These are phyloP conservation scores for Tuta absoluta DNA, from an alignment of 2,888 invertebrate genomes.

Conservation along the genomic window DNA sequence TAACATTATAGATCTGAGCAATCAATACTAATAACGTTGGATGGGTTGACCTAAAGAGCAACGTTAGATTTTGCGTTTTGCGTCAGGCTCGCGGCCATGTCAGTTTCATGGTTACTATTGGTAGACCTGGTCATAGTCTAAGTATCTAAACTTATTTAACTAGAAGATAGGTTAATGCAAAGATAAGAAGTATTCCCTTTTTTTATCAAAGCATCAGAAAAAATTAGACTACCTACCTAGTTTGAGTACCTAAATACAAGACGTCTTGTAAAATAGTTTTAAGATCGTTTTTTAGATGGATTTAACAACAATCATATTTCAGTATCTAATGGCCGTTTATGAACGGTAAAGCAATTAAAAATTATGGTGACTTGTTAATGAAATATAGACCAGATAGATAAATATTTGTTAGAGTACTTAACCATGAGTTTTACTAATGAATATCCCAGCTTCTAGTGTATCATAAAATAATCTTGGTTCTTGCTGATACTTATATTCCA, in stretches of 20 bases:
- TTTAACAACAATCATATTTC: background rate
- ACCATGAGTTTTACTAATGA: background rate
- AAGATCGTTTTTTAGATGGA: background rate
- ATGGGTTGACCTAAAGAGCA: background rate
- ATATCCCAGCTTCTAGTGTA: conserved; percentile 1
- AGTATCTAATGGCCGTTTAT: conserved; percentile 1
- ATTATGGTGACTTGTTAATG: background rate
- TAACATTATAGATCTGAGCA: conserved; percentile 60
- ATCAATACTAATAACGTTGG: conserved; percentile 34
- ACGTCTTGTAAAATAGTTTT: background rate
- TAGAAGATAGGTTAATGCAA: background rate
- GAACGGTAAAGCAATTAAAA: conserved; percentile 23
- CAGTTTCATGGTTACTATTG: too few relatives aligned
- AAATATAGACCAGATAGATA: conserved; percentile 2
- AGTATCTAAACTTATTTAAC: background rate
- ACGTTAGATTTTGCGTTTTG: background rate
- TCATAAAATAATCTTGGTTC: too few relatives aligned
- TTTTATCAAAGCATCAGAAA: too few relatives aligned
- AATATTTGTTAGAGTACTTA: conserved; percentile 9
- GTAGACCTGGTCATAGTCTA: too few relatives aligned
- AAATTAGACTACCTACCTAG: background rate
- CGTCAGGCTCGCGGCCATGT: too few relatives aligned
- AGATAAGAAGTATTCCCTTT: too few relatives aligned
- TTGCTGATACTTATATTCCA: too few relatives aligned
- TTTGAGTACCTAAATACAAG: background rate